Conservation (phyloP, 2,888 invertebrate genomes). For the Diplazon laetatorius region DNA sequence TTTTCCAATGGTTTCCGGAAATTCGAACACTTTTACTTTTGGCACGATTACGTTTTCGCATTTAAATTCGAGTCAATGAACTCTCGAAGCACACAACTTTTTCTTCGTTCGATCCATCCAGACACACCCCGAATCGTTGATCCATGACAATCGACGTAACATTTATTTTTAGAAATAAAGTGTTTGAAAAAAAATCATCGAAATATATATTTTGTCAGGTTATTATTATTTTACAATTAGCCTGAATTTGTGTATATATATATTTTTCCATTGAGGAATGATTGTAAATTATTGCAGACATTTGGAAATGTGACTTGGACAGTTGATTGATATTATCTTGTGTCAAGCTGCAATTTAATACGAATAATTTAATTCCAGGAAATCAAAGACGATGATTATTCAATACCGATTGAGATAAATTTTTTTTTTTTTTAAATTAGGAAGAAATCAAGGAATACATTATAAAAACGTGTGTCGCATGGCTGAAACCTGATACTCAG, state of each 20-base stretch:
- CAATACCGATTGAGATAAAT: neutral
- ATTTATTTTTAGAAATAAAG: neutral
- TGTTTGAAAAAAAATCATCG: too few relatives aligned
- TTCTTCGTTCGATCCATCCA: too few relatives aligned
- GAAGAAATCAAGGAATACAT: too few relatives aligned
- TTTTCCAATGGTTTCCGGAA: neutral
- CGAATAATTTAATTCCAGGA: constrained; percentile 1
- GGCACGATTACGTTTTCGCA: neutral
- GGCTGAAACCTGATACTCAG: constrained; percentile 5
- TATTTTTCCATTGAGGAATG: too few relatives aligned
- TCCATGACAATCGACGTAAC: neutral
- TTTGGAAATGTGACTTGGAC: too few relatives aligned
- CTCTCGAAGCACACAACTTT: neutral
- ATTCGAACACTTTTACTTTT: neutral
- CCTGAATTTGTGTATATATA: too few relatives aligned
- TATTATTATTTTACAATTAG: too few relatives aligned
- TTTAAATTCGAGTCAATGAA: neutral
- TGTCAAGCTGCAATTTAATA: neutral
- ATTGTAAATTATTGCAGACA: too few relatives aligned
- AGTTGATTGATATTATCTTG: neutral
- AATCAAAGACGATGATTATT: neutral
- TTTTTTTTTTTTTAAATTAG: neutral
- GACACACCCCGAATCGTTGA: too few relatives aligned
- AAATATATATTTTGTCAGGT: too few relatives aligned
- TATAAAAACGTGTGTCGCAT: too few relatives aligned